These are phyloP conservation scores for Apomyelois bistriatella DNA, from an alignment of 2,888 invertebrate genomes.

Conservation along the genomic window DNA sequence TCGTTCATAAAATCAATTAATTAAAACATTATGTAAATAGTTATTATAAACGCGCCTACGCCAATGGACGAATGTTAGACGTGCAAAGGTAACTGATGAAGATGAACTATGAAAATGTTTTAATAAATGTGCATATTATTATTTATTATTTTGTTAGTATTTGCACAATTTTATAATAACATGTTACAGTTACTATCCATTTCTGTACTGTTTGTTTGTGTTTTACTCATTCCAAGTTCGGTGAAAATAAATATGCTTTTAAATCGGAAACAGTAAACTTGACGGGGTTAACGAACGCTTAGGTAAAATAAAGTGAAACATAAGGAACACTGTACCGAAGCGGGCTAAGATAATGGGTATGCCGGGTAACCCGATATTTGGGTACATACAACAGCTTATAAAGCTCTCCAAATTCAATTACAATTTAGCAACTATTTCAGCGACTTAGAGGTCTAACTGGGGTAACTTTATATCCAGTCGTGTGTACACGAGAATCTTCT, in stretches of 20 bases:
- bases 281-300: conserved; percentile 10
- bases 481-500: conserved; percentile 17
- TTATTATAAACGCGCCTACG: background rate
- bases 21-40: conserved; percentile 7
- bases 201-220: too few relatives aligned
- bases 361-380: conserved; percentile 52
- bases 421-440: background rate
- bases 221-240: too few relatives aligned
- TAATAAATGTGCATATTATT: background rate
- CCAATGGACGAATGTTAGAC: conserved; percentile 5
- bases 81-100: background rate
- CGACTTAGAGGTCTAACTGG: background rate
- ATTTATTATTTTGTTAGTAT: background rate
- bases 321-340: conserved; percentile 5
- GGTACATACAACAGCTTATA: conserved; percentile 9
- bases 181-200: too few relatives aligned
- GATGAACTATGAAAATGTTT: background rate
- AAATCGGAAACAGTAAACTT: conserved; percentile 14
- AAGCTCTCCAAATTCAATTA: background rate
- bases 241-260: background rate
- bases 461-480: background rate
- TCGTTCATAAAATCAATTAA: conserved; percentile 7
- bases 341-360: conserved; percentile 45
- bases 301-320: conserved; percentile 12
- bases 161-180: background rate